Conservation (phyloP, 1,140 invertebrate genomes). For the Physella acuta region DNA sequence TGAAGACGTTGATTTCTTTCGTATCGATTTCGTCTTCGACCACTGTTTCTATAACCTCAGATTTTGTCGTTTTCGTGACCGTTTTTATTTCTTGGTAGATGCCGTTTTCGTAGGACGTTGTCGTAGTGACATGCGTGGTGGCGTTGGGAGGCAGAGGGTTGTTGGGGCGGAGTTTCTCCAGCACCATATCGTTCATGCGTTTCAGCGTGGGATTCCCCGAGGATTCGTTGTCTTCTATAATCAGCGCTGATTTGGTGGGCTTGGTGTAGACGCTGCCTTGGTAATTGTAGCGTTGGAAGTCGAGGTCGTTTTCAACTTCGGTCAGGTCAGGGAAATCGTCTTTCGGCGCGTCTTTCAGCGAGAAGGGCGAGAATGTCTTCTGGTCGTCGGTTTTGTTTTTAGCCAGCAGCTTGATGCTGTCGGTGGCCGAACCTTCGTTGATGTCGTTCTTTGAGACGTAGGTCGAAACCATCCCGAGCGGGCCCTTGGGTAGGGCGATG, state of each 20-base stretch:
- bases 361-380: constrained; percentile 10
- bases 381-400: constrained; percentile 34
- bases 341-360: neutral
- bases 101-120: neutral
- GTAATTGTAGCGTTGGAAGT: constrained; percentile 18
- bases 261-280: constrained; percentile 25
- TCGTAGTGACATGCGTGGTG: neutral
- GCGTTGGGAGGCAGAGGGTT: neutral
- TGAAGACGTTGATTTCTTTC: neutral
- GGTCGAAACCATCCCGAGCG: neutral
- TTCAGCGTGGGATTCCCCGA: constrained; percentile 26
- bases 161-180: constrained; percentile 19
- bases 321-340: neutral
- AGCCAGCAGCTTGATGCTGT: constrained; percentile 31
- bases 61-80: constrained; percentile 1
- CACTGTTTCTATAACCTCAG: neutral
- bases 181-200: constrained; percentile 28
- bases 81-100: neutral
- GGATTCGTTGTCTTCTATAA: neutral
- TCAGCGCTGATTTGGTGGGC: neutral
- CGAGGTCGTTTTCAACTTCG: neutral
- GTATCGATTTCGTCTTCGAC: neutral
- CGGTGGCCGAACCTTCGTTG: constrained; percentile 21
- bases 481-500: neutral
- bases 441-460: neutral